These are phyloP conservation scores for Rhyacophila brunnea DNA, from an alignment of 1,140 invertebrate species.

Conservation along the genomic window DNA sequence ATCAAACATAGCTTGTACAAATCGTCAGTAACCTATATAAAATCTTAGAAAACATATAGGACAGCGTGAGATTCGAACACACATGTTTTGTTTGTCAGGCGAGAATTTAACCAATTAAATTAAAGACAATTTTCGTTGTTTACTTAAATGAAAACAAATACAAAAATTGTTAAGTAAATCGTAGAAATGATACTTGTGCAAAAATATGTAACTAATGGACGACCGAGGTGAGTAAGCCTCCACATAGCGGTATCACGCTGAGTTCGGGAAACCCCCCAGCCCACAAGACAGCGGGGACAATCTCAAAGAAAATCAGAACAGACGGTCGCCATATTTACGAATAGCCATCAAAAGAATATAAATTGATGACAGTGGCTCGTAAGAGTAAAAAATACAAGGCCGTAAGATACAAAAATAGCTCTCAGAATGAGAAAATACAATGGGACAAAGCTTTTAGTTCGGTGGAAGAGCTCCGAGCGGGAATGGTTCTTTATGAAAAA, in stretches of 20 bases:
- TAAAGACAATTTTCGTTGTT: no score
- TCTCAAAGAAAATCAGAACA: conserved; percentile 10
- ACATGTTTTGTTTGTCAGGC: no score
- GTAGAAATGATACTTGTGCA: no score
- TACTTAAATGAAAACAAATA: no score
- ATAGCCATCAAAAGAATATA: conserved; percentile 20
- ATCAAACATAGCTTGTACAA: no score
- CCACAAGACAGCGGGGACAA: not conserved
- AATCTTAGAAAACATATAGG: no score
- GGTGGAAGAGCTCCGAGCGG: not conserved
- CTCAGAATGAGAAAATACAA: conserved; percentile 2
- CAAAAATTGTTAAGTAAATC: no score
- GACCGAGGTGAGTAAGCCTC: not conserved
- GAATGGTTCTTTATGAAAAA: conserved; percentile 2
- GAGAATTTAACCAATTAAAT: no score
- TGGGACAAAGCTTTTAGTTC: conserved; percentile 8
- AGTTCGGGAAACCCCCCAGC: not conserved
- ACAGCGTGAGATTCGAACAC: no score
- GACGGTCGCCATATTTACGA: conserved; percentile 3
- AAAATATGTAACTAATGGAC: conserved; percentile 1
- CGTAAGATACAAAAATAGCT: conserved; percentile 7
- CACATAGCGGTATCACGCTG: not conserved
- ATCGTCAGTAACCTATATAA: no score
- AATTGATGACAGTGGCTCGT: conserved; percentile 5
- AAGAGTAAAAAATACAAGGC: not conserved